Evolutionary conservation across 2,113 vertebrate species (phyloP), one percentile per base, ranked within the genome.

Genomic region (Microcebus tavaratra): DNA sequence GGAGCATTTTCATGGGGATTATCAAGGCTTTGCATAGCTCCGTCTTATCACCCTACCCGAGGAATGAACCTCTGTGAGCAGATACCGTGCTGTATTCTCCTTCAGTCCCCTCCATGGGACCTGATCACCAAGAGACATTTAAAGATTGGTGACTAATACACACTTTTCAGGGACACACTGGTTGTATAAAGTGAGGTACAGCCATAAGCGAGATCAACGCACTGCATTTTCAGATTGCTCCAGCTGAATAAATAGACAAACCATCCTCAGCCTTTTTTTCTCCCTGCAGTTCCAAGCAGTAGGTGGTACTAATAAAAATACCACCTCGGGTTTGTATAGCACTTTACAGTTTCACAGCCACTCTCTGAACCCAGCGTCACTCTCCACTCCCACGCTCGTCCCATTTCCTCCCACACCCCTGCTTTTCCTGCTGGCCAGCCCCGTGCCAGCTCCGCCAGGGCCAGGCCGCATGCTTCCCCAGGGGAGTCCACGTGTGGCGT

Each of bases 241-340:
- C 94, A 73, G 90, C 92, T 84, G 84, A 95, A 88, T 87, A 92
- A 94, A 97, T 5, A 90, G 3, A 70, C 31, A 61, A 53, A 14
- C 81, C 59, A 8, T n/a, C 31, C 17, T 72, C 84, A 45, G 87
- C 50, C 90, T 83, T 42, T 92, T 36, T 83, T 93, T 92, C 91
- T 94, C 79, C 65, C 50, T 29, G 55, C 34, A 0, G 93, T 79
- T 85, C 61, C 86, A 63, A 92, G 61, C 95, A 29, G 91, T 86
- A 79, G 82, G 94, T 76, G 94, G 95, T 23, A 34, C 67, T 75
- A 79, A 91, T 39, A 94, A 97, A 96, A 97, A 95, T 20, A 91
- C 88, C 91, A 75, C 82, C 88, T 96, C 20, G 4, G 85, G 50
- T 95, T 85, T 94, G 73, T 45, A 17, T 0, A 78, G 78, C 81